Evolutionary conservation across 2,888 invertebrate genomes (phyloP).

Genomic region (Nasonia oneida): DNA sequence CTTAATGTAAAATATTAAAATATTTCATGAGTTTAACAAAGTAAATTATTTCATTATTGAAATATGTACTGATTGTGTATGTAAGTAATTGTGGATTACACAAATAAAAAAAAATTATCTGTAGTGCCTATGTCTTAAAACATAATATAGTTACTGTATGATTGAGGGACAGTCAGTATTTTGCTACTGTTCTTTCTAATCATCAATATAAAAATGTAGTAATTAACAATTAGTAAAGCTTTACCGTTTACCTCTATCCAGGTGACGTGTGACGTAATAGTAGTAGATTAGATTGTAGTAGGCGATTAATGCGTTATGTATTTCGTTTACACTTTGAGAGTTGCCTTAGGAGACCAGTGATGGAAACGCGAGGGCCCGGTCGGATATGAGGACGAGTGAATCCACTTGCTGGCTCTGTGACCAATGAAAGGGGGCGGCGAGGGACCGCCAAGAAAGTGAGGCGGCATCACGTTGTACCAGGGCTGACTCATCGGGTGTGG

Average conservation of each 20-base stretch:
- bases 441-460: slow-evolving; percentile 74
- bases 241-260: slow-evolving; percentile 54
- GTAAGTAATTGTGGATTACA: slow-evolving; percentile 2
- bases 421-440: slow-evolving; percentile 76
- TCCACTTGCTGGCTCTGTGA: slow-evolving; percentile 75
- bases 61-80: not conserved
- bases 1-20: not conserved
- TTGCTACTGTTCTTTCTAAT: not conserved
- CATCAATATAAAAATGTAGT: not conserved
- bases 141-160: not conserved
- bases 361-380: slow-evolving; percentile 76
- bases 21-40: not conserved
- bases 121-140: not conserved
- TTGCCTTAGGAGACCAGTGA: slow-evolving; percentile 76
- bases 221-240: not conserved
- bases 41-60: slow-evolving; percentile 19
- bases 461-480: slow-evolving; percentile 75
- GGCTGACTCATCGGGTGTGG: slow-evolving; percentile 66
- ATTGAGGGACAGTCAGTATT: not conserved
- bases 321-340: slow-evolving; percentile 74
- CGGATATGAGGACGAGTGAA: slow-evolving; percentile 74
- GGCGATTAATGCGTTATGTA: slow-evolving; percentile 51
- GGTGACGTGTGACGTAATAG: slow-evolving; percentile 34
- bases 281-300: slow-evolving; percentile 53
- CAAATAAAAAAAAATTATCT: not conserved